A percentile compares a stretch with the other conserved stretches of the same genome.
Evolutionary conservation across 2,797 vertebrate genomes (phyloP).

Genomic region (Falco peregrinus): DNA sequence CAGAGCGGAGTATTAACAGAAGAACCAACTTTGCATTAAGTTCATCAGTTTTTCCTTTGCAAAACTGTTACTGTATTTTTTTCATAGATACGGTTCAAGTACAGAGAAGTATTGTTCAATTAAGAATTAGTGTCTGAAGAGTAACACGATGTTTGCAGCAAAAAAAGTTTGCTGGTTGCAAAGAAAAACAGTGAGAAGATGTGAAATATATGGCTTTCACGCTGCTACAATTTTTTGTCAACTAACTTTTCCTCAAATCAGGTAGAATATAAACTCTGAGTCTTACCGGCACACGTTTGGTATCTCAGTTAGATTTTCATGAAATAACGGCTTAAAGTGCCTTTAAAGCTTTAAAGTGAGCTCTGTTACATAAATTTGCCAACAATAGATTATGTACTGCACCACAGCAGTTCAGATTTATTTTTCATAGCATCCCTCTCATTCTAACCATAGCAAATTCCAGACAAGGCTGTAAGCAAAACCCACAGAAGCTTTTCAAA

Average conservation of each 20-base stretch:
- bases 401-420: background rate
- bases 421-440: background rate
- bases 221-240: background rate
- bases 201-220: background rate
- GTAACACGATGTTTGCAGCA: background rate
- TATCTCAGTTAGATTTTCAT: background rate
- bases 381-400: background rate
- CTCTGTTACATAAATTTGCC: background rate
- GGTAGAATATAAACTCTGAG: background rate
- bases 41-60: background rate
- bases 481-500: slow-evolving; percentile 9
- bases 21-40: background rate
- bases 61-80: background rate
- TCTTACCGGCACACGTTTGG: background rate
- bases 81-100: background rate
- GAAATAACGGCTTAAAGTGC: background rate
- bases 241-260: background rate
- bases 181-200: background rate
- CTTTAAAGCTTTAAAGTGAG: slow-evolving; percentile 10
- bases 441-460: slow-evolving; percentile 4
- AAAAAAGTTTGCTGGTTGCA: background rate
- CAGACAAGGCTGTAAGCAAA: slow-evolving; percentile 11
- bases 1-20: background rate
- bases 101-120: background rate
- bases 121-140: background rate